Base-by-base conservation (phyloP, 2,888 invertebrate species). In the Diabrotica balteata region DNA sequence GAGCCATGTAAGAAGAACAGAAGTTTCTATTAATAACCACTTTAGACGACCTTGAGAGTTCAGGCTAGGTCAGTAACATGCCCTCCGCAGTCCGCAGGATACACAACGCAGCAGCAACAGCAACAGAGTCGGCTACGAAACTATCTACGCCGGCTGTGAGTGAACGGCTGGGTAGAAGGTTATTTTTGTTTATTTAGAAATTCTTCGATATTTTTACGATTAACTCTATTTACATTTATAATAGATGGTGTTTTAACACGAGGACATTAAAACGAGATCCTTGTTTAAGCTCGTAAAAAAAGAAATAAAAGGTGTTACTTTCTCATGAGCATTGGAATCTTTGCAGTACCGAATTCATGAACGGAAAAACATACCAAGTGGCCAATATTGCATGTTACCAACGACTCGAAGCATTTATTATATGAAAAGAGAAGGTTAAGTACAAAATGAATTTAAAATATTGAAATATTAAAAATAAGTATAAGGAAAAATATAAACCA, bases 61-160 rank as follows among this genome's bases (percentile, higher is more conserved):
- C 79, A 80, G 55, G 78, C 69, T 80, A 80, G 80, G 80, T 80
- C 80, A 80, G 80, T 80, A 73, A 75, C 75, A 72, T 66, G 70
- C 69, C 69, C 63, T 68, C 59, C 53, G 58, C 66, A 55, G 59
- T 68, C 59, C 53, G 58, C 66, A 55, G 59, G 55, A 57, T 45
- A 44, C 59, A 54, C 45, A 45, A 11, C 55, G 43, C 60, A 50
- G 53, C 46, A 52, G 46, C 11, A 44, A 22, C 11, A 32, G 5
- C 32, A 4, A 32, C 32, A 32, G 32, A 32, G 32, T 4, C 32
- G 32, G 32, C 32, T 32, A 32, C 32, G 32, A 32, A 4, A 32
- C 32, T 32, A 32, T 32, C 32, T 32, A 32, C 9, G 49, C 11
- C 7, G 49, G 10, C 17, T 17, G 8, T 51, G 22, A 17, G 7